These are phyloP conservation scores for Ameiurus melas DNA, from an alignment of 2,113 vertebrate species.

Conservation along the genomic window DNA sequence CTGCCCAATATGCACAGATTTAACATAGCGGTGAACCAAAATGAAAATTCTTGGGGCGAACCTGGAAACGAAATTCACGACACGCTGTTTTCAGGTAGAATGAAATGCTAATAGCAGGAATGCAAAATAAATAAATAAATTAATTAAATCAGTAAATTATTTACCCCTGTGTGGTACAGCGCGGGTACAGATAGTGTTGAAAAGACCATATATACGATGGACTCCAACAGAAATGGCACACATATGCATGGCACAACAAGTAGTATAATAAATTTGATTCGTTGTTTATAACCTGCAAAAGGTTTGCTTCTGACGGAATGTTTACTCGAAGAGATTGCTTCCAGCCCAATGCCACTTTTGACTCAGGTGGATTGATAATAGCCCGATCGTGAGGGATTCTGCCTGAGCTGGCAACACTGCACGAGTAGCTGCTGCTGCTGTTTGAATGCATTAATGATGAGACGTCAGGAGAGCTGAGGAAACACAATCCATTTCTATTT, in stretches of 20 bases:
- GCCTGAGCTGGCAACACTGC: constrained; percentile 9
- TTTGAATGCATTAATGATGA: constrained; percentile 32
- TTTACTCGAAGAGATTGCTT: not conserved
- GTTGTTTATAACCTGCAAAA: not conserved
- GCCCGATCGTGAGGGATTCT: not conserved
- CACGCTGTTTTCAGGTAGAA: not conserved
- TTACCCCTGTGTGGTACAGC: not conserved
- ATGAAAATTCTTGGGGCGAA: not conserved
- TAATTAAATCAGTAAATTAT: too few species aligned
- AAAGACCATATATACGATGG: not conserved
- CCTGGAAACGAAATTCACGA: not conserved
- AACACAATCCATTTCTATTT: constrained; percentile 29
- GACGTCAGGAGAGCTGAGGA: not conserved
- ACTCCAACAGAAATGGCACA: not conserved
- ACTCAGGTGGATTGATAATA: not conserved
- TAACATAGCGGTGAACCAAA: constrained; percentile 6
- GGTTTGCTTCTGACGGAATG: not conserved
- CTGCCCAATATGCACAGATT: constrained; percentile 28
- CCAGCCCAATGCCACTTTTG: not conserved
- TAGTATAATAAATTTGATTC: not conserved
- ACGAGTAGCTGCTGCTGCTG: not conserved
- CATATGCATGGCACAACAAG: not conserved
- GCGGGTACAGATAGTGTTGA: not conserved
- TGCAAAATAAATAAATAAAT: not conserved
- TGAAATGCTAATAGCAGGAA: not conserved